phyloP scores from a whole-genome alignment of 2,113 vertebrate species.

The Camarhynchus parvulus region DNA sequence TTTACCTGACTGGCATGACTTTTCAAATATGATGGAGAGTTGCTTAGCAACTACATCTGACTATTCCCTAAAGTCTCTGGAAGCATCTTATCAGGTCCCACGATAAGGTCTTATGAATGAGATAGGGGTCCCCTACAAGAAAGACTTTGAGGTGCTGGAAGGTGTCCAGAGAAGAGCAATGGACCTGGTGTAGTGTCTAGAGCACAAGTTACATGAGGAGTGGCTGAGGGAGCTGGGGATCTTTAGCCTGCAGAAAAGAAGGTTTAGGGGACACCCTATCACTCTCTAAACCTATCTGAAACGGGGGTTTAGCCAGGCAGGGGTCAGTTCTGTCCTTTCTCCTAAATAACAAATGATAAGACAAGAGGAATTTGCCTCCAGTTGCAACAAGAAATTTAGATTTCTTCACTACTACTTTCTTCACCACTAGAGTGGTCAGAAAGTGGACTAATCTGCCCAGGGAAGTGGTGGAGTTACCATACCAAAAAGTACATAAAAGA shows the following conservation, averaged over 20 bases:
- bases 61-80: neutral
- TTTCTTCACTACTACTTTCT: neutral
- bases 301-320: rapidly evolving
- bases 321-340: rapidly evolving
- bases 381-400: neutral
- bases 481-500: neutral
- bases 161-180: neutral
- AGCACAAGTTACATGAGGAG: neutral
- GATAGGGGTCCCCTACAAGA: neutral
- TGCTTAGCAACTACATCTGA: neutral
- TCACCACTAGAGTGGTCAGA: no score
- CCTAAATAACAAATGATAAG: neutral
- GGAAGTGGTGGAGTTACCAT: neutral
- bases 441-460: neutral
- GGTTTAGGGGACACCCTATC: neutral
- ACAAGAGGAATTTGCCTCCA: neutral
- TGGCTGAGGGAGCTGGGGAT: neutral
- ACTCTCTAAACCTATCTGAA: neutral
- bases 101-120: neutral
- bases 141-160: neutral
- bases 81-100: neutral
- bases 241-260: neutral
- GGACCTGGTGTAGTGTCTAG: neutral
- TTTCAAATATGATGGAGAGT: neutral
- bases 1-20: neutral